Conservation (phyloP, 2,888 invertebrate genomes). For the Mimachlamys varia region DNA sequence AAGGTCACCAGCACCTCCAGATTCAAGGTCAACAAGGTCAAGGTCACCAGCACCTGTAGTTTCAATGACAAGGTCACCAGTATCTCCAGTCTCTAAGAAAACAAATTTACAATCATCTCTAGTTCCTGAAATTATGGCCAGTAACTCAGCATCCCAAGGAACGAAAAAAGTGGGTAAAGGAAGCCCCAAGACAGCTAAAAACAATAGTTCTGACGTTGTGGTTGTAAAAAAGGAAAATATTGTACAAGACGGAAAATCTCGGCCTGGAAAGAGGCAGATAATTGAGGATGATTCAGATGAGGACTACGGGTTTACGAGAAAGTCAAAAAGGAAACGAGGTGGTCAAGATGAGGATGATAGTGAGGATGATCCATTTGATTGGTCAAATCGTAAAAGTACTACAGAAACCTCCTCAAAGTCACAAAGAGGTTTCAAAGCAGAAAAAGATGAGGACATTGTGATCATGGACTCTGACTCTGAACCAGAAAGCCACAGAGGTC, state of each 20-base stretch:
- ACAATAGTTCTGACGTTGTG: not conserved
- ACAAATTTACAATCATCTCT: not conserved
- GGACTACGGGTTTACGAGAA: slow-evolving; percentile 36
- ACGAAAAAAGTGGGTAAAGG: not conserved
- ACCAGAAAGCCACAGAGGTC: not conserved
- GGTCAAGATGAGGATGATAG: slow-evolving; percentile 28
- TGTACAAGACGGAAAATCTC: slow-evolving; percentile 2
- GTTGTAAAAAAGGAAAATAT: slow-evolving; percentile 39
- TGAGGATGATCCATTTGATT: slow-evolving; percentile 12
- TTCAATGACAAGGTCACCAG: slow-evolving; percentile 31
- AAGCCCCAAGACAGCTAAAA: not conserved
- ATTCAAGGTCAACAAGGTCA: slow-evolving; percentile 37
- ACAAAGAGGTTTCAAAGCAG: not conserved
- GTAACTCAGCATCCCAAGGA: not conserved
- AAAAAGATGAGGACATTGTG: not conserved
- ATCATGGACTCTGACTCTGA: not conserved
- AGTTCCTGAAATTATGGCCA: not conserved
- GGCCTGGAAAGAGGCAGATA: slow-evolving; percentile 4
- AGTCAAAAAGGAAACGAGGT: slow-evolving; percentile 37
- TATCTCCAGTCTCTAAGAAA: slow-evolving; percentile 41
- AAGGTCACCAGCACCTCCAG: not conserved
- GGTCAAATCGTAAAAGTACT: not conserved
- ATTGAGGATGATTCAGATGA: slow-evolving; percentile 46
- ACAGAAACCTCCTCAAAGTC: not conserved
- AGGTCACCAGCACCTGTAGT: not conserved